Conservation (phyloP, 2,888 invertebrate genomes). For the Alloscopus bannaensis region DNA sequence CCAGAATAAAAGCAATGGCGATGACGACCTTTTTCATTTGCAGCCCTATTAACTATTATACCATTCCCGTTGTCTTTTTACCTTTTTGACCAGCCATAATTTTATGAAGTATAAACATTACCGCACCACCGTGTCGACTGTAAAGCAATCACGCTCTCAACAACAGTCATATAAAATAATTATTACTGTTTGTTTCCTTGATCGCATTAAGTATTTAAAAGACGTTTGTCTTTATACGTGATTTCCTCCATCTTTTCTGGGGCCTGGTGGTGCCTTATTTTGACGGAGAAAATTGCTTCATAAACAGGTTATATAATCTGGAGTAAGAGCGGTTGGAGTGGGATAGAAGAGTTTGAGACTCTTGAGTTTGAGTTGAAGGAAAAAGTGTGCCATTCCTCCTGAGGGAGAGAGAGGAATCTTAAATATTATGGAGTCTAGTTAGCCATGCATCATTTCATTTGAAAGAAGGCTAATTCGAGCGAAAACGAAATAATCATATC, state of each 20-base stretch:
- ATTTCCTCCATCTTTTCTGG: constrained; percentile 40
- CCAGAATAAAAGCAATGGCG: constrained; percentile 48
- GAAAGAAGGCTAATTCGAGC: background rate
- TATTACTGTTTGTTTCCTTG: constrained; percentile 55
- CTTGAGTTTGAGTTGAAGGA: constrained; percentile 22
- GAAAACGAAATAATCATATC: background rate
- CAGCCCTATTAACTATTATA: background rate
- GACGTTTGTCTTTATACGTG: constrained; percentile 55
- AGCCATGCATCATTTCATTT: constrained; percentile 36
- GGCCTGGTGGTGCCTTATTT: too few species aligned
- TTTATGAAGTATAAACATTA: background rate
- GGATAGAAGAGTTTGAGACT: background rate
- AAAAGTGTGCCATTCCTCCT: constrained; percentile 60
- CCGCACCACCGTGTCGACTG: background rate
- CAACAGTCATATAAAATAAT: constrained; percentile 48
- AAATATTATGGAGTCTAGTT: constrained; percentile 30
- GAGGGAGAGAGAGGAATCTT: background rate
- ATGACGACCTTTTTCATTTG: constrained; percentile 69
- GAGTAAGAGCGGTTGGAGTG: background rate
- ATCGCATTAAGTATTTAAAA: constrained; percentile 55
- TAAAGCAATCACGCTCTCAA: too few species aligned
- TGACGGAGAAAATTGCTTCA: background rate
- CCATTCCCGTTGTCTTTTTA: background rate
- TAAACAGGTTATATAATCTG: constrained; percentile 38
- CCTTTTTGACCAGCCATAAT: background rate